Evolutionary conservation across 2,113 vertebrate species (phyloP).

Genomic region (Peromyscus californicus): DNA sequence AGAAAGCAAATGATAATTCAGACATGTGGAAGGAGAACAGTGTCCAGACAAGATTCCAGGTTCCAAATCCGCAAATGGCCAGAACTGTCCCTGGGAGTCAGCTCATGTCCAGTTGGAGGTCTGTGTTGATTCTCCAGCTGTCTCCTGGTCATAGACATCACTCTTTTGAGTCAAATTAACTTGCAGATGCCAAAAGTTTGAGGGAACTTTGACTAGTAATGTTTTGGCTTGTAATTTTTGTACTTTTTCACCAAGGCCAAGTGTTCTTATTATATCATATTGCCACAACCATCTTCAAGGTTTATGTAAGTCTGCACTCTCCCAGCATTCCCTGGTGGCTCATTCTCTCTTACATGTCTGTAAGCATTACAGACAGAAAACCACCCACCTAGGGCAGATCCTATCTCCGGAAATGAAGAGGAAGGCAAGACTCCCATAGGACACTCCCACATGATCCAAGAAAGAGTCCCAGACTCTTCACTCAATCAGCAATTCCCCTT

Average conservation of each 20-base stretch:
- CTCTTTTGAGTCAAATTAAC: neutral
- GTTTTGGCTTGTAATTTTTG: neutral
- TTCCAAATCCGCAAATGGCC: neutral
- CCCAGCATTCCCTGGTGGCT: neutral
- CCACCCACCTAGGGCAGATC: neutral
- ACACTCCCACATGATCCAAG: accelerated
- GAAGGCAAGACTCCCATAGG: neutral
- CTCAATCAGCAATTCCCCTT: neutral
- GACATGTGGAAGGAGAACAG: neutral
- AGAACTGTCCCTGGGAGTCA: neutral
- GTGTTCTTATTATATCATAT: neutral
- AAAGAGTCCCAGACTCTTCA: neutral
- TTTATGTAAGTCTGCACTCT: neutral
- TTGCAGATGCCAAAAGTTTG: conserved; percentile 28
- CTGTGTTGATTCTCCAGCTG: neutral
- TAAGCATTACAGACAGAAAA: neutral
- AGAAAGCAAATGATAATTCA: neutral
- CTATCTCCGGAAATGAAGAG: neutral
- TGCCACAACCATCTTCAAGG: neutral
- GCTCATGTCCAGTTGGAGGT: neutral
- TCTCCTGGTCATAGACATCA: neutral
- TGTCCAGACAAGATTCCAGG: neutral
- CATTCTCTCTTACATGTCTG: neutral
- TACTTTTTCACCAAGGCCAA: neutral
- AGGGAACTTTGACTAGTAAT: conserved; percentile 15